Conservation (phyloP, 1,140 invertebrate genomes). For the Onthophagus taurus region DNA sequence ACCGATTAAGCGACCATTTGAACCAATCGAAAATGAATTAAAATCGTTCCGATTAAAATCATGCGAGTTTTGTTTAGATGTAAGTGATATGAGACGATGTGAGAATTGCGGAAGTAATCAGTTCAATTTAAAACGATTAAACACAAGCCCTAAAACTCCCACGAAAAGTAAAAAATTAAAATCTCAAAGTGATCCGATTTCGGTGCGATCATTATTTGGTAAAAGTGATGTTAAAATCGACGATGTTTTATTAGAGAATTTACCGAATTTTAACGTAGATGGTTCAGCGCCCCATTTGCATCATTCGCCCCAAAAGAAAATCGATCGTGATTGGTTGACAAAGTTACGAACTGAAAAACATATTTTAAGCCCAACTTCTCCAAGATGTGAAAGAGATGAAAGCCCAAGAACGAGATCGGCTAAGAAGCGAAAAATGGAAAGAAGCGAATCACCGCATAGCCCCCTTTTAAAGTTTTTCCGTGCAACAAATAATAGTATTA, state of each 20-base stretch:
- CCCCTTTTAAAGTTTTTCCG: conserved; percentile 30
- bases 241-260: conserved; percentile 42
- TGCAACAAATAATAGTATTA: conserved; percentile 13
- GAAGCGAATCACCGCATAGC: conserved; percentile 17
- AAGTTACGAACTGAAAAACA: conserved; percentile 50
- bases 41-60: conserved; percentile 2
- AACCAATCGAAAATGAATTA: not conserved
- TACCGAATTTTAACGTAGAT: conserved; percentile 67
- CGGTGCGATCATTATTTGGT: no score
- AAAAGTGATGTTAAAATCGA: no score
- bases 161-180: not conserved
- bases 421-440: not conserved
- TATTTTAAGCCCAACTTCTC: not conserved
- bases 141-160: not conserved
- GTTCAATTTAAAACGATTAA: not conserved
- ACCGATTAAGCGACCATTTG: conserved; percentile 1
- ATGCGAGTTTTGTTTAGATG: not conserved
- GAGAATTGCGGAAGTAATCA: conserved; percentile 6
- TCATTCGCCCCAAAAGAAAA: conserved; percentile 58
- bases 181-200: no score
- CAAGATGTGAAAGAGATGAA: not conserved
- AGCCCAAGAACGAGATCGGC: not conserved
- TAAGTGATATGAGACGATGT: conserved; percentile 1
- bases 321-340: conserved; percentile 62
- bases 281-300: conserved; percentile 65